A percentile compares a stretch with the other conserved stretches of the same genome.
Evolutionary conservation across 2,797 vertebrate species (phyloP).

Genomic region (Scolopax rusticola): DNA sequence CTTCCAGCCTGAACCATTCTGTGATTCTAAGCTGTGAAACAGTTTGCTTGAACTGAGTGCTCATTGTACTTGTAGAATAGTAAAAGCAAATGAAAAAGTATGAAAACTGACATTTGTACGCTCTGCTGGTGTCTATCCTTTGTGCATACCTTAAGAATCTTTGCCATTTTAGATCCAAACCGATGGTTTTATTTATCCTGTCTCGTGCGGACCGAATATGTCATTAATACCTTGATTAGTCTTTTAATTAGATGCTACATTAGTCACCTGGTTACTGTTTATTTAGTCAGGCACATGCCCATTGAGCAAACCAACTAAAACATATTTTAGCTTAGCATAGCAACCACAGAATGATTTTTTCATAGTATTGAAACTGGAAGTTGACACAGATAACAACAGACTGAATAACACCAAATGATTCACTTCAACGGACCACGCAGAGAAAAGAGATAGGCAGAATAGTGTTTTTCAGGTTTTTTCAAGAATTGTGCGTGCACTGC

Average conservation of each 20-base stretch:
- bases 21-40: background rate
- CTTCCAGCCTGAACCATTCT: too few species aligned
- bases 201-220: background rate
- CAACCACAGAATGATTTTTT: slow-evolving; percentile 30
- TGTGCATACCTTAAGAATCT: background rate
- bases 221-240: slow-evolving; percentile 42
- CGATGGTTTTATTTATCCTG: background rate
- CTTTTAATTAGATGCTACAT: slow-evolving; percentile 38
- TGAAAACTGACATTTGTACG: background rate
- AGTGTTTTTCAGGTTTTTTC: background rate
- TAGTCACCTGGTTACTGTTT: slow-evolving; percentile 63
- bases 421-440: background rate
- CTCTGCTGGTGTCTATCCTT: background rate
- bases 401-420: slow-evolving; percentile 20
- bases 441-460: background rate
- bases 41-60: background rate
- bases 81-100: background rate
- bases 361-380: background rate
- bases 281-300: background rate
- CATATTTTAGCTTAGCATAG: slow-evolving; percentile 35
- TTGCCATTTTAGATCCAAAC: background rate
- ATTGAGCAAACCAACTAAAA: slow-evolving; percentile 43
- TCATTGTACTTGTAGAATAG: background rate
- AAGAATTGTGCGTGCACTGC: background rate
- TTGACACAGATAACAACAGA: slow-evolving; percentile 41